These are phyloP conservation scores for Nemurella pictetii DNA, from an alignment of 2,888 invertebrate genomes.

Conservation along the genomic window DNA sequence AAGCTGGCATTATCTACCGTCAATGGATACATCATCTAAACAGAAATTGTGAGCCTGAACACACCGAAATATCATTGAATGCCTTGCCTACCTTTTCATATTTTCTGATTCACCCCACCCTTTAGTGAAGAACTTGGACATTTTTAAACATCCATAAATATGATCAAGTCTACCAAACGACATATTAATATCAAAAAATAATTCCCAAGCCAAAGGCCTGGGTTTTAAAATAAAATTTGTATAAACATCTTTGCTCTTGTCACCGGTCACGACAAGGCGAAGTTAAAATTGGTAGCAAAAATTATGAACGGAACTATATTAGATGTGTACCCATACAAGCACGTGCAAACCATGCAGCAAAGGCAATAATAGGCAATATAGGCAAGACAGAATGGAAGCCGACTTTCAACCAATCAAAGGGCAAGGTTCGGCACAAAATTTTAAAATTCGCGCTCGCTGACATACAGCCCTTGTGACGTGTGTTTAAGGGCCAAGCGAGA, in stretches of 20 bases:
- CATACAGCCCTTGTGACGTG: too few relatives aligned
- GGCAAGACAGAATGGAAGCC: too few relatives aligned
- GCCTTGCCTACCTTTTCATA: not conserved
- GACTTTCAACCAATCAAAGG: too few relatives aligned
- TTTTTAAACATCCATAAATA: slow-evolving; percentile 80
- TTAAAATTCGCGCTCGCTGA: too few relatives aligned
- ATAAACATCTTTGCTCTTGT: not conserved
- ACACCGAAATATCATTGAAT: not conserved
- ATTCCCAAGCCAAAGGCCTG: not conserved
- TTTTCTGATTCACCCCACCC: slow-evolving; percentile 79
- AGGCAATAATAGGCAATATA: too few relatives aligned
- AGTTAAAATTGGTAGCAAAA: not conserved
- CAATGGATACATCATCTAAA: not conserved
- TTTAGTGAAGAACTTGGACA: slow-evolving; percentile 91
- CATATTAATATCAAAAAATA: not conserved
- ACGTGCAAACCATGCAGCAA: too few relatives aligned
- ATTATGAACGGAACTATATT: too few relatives aligned
- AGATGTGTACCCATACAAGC: too few relatives aligned
- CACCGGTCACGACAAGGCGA: not conserved
- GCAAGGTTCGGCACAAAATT: too few relatives aligned
- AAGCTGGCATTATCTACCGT: too few relatives aligned
- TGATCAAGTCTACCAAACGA: slow-evolving; percentile 63
- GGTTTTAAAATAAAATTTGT: not conserved
- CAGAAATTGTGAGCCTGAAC: slow-evolving; percentile 14
- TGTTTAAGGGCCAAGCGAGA: too few relatives aligned